phyloP scores from a whole-genome alignment of 1,140 invertebrate species.

The Olivierus martensii region DNA sequence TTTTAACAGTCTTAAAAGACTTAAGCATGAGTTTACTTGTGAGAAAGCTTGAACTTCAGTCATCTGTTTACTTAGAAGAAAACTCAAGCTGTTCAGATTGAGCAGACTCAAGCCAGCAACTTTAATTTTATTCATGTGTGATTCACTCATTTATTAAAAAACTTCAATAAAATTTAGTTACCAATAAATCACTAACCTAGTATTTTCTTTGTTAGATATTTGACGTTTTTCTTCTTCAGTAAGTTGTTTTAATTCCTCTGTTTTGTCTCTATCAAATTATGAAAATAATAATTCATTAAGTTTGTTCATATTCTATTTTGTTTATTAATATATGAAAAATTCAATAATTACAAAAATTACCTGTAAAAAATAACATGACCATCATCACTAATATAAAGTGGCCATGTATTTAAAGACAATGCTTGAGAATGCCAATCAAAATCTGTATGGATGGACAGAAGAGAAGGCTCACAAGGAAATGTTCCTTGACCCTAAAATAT shows the following conservation, averaged over 20 bases:
- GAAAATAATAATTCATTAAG: too few species aligned
- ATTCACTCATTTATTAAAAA: too few species aligned
- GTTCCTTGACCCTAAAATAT: constrained; percentile 31
- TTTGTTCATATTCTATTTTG: too few species aligned
- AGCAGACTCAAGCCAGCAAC: too few species aligned
- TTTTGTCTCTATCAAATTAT: constrained; percentile 40
- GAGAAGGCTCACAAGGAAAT: constrained; percentile 43
- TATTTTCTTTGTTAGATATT: constrained; percentile 43
- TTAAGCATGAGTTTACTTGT: too few species aligned
- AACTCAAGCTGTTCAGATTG: too few species aligned
- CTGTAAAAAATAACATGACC: constrained; percentile 44
- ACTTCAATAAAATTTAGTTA: too few species aligned
- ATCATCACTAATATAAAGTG: constrained; percentile 39
- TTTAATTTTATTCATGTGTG: too few species aligned
- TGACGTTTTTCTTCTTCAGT: constrained; percentile 45
- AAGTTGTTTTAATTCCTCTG: constrained; percentile 42
- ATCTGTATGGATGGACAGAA: constrained; percentile 39
- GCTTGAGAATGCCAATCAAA: constrained; percentile 40
- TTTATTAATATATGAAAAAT: too few species aligned
- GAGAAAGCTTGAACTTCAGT: too few species aligned
- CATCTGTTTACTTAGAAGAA: too few species aligned
- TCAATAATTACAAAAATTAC: constrained; percentile 25
- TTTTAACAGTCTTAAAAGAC: too few species aligned
- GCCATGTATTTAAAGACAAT: constrained; percentile 33
- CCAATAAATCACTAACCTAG: constrained; percentile 23